Percentiles rank a stretch among this genome's conserved stretches.
These are phyloP conservation scores for Riparia riparia DNA, from an alignment of 2,113 vertebrate species.

Conservation along the genomic window DNA sequence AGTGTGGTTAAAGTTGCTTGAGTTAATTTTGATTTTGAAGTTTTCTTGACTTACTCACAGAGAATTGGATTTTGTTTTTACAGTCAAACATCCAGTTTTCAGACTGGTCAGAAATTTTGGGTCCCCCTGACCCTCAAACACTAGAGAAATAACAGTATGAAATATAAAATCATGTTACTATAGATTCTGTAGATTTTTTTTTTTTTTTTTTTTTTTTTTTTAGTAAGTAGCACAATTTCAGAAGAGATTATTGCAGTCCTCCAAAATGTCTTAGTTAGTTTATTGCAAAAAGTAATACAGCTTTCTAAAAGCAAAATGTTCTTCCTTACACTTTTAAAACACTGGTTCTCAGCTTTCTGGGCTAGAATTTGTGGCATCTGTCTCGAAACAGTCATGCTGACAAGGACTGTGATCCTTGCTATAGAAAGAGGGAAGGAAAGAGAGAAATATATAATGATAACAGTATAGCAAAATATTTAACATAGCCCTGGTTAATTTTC, in stretches of 20 bases:
- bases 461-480: background rate
- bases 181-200: background rate
- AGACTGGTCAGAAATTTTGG: background rate
- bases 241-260: background rate
- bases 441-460: background rate
- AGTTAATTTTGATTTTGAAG: background rate
- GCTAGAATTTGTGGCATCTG: background rate
- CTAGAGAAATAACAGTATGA: background rate
- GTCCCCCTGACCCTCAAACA: fast-evolving
- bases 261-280: background rate
- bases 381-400: background rate
- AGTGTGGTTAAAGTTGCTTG: background rate
- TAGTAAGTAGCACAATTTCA: background rate
- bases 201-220: background rate
- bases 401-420: background rate
- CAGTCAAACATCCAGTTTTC: background rate
- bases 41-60: background rate
- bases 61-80: background rate
- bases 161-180: background rate
- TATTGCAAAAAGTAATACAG: background rate
- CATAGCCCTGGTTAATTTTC: background rate
- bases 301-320: background rate
- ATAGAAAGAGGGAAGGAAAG: background rate
- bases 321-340: background rate
- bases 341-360: background rate